phyloP scores from a whole-genome alignment of 2,888 invertebrate species.

The Cyaniris semiargus region DNA sequence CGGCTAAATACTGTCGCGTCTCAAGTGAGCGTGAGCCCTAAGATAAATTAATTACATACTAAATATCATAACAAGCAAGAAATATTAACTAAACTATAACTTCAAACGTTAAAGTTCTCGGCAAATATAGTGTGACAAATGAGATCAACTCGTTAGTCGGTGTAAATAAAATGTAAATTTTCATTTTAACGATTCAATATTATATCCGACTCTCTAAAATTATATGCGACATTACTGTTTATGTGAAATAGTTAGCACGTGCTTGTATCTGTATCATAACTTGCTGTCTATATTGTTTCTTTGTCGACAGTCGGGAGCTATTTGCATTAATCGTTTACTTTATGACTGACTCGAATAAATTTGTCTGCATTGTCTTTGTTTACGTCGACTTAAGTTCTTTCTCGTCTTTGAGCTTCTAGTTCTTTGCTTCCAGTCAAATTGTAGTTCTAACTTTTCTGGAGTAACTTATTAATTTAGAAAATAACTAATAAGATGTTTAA shows the following conservation, averaged over 20 bases:
- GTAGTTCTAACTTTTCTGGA: not conserved
- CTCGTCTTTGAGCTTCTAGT: not conserved
- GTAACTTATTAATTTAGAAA: not conserved
- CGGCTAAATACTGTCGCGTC: not conserved
- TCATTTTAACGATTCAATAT: conserved; percentile 20
- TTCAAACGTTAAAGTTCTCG: not conserved
- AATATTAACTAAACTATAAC: conserved; percentile 1
- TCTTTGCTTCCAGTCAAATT: not conserved
- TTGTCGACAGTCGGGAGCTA: conserved; percentile 56
- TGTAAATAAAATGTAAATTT: conserved; percentile 24
- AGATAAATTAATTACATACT: not conserved
- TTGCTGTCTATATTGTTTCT: conserved; percentile 61
- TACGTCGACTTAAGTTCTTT: conserved; percentile 42
- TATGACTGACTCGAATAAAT: conserved; percentile 56
- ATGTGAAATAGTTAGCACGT: conserved; percentile 44
- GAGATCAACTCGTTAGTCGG: conserved; percentile 9
- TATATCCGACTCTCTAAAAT: conserved; percentile 19
- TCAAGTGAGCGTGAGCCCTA: not conserved
- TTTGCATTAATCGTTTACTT: conserved; percentile 64
- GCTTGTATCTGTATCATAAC: conserved; percentile 51
- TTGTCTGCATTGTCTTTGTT: conserved; percentile 48
- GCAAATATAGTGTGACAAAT: conserved; percentile 11
- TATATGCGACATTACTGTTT: conserved; percentile 33
- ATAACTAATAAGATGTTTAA: too few species aligned
- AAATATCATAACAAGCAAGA: not conserved